These are phyloP conservation scores for Cataglyphis altisquamis DNA, from an alignment of 2,888 invertebrate genomes.

Conservation along the genomic window DNA sequence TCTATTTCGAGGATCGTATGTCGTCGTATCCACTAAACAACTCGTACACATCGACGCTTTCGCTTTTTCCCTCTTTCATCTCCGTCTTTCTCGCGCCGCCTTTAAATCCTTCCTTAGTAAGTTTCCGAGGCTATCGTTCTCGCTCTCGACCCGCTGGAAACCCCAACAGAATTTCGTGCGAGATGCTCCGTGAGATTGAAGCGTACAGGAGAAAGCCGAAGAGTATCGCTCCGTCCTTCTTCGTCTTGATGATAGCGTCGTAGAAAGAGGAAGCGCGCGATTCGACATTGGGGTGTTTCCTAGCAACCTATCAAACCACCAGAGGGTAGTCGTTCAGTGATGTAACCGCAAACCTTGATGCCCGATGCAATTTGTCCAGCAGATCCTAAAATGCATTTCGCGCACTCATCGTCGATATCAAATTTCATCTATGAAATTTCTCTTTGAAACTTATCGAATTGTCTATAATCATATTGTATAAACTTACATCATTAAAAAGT, in stretches of 20 bases:
- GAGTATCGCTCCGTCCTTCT: slow-evolving; percentile 71
- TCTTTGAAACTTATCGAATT: background rate
- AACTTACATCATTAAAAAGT: background rate
- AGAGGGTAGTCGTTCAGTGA: slow-evolving; percentile 80
- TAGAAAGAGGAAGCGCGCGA: slow-evolving; percentile 77
- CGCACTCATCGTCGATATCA: background rate
- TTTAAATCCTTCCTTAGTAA: slow-evolving; percentile 45
- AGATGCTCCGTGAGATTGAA: slow-evolving; percentile 74
- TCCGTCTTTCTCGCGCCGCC: background rate
- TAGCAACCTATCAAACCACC: slow-evolving; percentile 84
- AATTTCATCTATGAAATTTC: background rate
- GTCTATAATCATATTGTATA: background rate
- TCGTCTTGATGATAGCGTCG: slow-evolving; percentile 63
- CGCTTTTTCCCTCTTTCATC: background rate
- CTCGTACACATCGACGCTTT: slow-evolving; percentile 60
- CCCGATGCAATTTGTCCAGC: slow-evolving; percentile 53
- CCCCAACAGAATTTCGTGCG: slow-evolving; percentile 61
- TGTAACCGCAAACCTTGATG: slow-evolving; percentile 70
- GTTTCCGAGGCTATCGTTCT: slow-evolving; percentile 54
- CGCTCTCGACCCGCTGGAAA: slow-evolving; percentile 56
- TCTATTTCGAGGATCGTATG: slow-evolving; percentile 66
- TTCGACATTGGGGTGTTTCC: slow-evolving; percentile 84
- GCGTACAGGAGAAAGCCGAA: slow-evolving; percentile 68
- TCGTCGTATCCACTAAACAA: slow-evolving; percentile 67
- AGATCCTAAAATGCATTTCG: background rate